These are phyloP conservation scores for Gerris lacustris DNA, from an alignment of 2,888 invertebrate genomes.

Conservation along the genomic window DNA sequence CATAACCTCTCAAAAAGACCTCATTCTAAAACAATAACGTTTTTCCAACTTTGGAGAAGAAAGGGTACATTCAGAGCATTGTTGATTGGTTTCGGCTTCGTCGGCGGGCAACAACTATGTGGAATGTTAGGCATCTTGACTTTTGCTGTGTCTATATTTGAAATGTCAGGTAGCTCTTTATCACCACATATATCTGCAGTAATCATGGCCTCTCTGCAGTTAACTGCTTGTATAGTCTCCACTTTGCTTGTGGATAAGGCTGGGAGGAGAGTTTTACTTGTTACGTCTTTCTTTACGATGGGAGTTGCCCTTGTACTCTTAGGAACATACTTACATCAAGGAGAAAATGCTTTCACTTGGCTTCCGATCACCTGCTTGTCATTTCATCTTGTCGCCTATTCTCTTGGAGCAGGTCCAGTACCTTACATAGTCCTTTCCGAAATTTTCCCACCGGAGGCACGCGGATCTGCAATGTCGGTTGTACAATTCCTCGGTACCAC, in stretches of 20 bases:
- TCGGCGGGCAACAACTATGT: conserved; percentile 39
- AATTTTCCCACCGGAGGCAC: conserved; percentile 40
- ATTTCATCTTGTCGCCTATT: conserved; percentile 39
- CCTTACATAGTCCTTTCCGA: conserved; percentile 40
- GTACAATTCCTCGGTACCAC: conserved; percentile 39
- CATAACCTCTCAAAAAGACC: conserved; percentile 21
- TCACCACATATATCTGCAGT: conserved; percentile 36
- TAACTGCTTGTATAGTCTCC: conserved; percentile 32
- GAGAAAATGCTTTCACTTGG: conserved; percentile 32
- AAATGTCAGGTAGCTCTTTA: conserved; percentile 32
- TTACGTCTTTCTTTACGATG: conserved; percentile 37
- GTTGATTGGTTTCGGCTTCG: conserved; percentile 36
- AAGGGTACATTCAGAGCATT: conserved; percentile 36
- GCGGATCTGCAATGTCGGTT: conserved; percentile 38
- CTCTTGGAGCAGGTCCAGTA: conserved; percentile 39
- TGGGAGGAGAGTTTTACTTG: conserved; percentile 39
- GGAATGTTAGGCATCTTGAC: conserved; percentile 40
- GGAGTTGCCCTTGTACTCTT: conserved; percentile 33
- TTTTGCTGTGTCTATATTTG: conserved; percentile 35
- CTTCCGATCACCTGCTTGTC: conserved; percentile 39
- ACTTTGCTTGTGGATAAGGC: conserved; percentile 36
- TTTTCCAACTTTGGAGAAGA: conserved; percentile 36
- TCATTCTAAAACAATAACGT: conserved; percentile 21
- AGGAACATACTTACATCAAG: conserved; percentile 34
- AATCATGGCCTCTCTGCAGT: conserved; percentile 38